A percentile compares a stretch with the other conserved stretches of the same genome.
Conservation (phyloP, 2,113 vertebrate genomes). For the Ivindomyrus marchei region DNA sequence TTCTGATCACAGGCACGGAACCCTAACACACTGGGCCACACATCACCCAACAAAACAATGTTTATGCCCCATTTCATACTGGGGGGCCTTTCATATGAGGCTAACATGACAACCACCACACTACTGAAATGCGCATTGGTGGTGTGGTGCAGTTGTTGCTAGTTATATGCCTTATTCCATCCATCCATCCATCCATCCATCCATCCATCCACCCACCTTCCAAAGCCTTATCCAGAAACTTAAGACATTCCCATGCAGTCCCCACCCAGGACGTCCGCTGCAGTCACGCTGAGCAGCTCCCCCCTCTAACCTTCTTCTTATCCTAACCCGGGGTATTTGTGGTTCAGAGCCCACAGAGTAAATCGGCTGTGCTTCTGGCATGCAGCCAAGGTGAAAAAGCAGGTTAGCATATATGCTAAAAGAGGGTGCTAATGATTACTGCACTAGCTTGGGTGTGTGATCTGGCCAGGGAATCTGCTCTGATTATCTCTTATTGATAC, state of each 20-base stretch:
- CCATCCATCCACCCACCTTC: not conserved
- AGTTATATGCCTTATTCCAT: not conserved
- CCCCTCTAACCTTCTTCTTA: not conserved
- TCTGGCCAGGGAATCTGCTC: not conserved
- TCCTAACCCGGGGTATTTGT: not conserved
- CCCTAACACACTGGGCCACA: not conserved
- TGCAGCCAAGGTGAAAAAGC: not conserved
- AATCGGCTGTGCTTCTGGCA: not conserved
- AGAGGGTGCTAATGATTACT: not conserved
- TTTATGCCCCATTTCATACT: not conserved
- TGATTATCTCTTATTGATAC: not conserved
- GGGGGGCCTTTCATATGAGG: not conserved
- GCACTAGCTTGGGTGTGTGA: not conserved
- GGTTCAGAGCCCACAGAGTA: not conserved
- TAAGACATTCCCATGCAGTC: not conserved
- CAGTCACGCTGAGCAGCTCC: not conserved
- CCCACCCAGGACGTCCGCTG: not conserved
- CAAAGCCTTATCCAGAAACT: not conserved
- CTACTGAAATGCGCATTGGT: not conserved
- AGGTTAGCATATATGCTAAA: not conserved
- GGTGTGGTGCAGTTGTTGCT: not conserved
- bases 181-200: not conserved
- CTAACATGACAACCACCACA: not conserved
- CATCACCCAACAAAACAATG: not conserved
- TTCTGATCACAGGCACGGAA: not conserved